These are phyloP conservation scores for Eublepharis macularius DNA, from an alignment of 2,113 vertebrate genomes.

Conservation along the genomic window DNA sequence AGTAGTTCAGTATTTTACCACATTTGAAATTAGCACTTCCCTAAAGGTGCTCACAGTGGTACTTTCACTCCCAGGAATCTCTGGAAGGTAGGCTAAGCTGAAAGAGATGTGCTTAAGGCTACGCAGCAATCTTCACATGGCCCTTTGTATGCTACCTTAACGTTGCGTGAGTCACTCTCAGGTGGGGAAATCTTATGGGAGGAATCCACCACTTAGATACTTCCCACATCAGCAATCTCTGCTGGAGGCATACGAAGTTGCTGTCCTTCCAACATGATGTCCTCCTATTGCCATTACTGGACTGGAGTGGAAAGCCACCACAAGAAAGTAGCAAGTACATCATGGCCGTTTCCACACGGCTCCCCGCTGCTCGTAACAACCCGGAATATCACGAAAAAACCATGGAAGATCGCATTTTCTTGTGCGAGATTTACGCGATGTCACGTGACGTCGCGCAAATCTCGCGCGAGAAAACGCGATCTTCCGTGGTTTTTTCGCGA, in stretches of 20 bases:
- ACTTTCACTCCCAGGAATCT: background rate
- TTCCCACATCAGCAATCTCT: background rate
- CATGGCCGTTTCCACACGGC: too few species aligned
- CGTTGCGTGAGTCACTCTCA: background rate
- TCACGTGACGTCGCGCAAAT: too few species aligned
- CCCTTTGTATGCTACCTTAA: background rate
- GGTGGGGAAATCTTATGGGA: background rate
- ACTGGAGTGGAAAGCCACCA: background rate
- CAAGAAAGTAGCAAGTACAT: background rate
- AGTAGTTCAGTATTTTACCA: conserved; percentile 49
- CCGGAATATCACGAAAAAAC: too few species aligned
- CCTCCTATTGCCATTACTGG: background rate
- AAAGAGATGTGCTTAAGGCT: background rate
- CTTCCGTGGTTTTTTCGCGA: too few species aligned
- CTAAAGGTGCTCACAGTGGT: background rate
- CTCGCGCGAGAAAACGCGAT: too few species aligned
- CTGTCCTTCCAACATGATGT: background rate
- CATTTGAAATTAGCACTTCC: background rate
- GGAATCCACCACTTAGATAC: background rate
- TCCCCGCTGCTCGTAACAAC: too few species aligned
- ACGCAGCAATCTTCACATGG: background rate
- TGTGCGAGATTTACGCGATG: too few species aligned
- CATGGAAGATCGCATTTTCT: too few species aligned
- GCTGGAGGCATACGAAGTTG: background rate
- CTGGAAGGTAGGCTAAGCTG: background rate